Evolutionary conservation across 2,797 vertebrate genomes (phyloP).

Genomic region (Pyrocephalus nanus): DNA sequence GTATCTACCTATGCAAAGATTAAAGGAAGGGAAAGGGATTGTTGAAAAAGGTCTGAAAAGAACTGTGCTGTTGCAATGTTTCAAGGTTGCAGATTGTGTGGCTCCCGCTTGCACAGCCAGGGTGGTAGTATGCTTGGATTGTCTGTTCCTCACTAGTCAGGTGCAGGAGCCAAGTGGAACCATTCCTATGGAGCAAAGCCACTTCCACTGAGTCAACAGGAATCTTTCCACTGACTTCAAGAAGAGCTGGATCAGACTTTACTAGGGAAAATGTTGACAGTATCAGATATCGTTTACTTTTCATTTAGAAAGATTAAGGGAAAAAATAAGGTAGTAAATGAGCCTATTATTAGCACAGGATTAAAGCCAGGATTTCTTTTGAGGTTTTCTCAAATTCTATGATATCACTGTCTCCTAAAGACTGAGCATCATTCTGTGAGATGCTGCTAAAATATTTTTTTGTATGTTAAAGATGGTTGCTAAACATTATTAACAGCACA

Average conservation of each 20-base stretch:
- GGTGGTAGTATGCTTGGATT: background rate
- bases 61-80: background rate
- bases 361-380: slow-evolving; percentile 37
- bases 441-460: background rate
- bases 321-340: slow-evolving; percentile 53
- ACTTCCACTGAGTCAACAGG: slow-evolving; percentile 68
- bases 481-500: background rate
- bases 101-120: background rate
- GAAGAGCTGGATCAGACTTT: slow-evolving; percentile 46
- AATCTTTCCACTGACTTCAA: slow-evolving; percentile 70
- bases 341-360: slow-evolving; percentile 55
- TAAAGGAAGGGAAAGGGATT: background rate
- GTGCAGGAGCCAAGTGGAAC: slow-evolving; percentile 7
- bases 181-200: slow-evolving; percentile 46
- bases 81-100: background rate
- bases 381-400: slow-evolving; percentile 36
- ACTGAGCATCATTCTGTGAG: slow-evolving; percentile 11
- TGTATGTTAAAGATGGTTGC: background rate
- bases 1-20: background rate
- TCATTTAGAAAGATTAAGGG: slow-evolving; percentile 62
- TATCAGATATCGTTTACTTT: slow-evolving; percentile 51
- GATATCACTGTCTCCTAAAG: slow-evolving; percentile 52
- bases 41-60: background rate
- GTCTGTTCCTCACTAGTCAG: background rate
- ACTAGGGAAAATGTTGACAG: slow-evolving; percentile 67